These are phyloP conservation scores for Drymonia ruficornis DNA, from an alignment of 2,888 invertebrate species.

Conservation along the genomic window DNA sequence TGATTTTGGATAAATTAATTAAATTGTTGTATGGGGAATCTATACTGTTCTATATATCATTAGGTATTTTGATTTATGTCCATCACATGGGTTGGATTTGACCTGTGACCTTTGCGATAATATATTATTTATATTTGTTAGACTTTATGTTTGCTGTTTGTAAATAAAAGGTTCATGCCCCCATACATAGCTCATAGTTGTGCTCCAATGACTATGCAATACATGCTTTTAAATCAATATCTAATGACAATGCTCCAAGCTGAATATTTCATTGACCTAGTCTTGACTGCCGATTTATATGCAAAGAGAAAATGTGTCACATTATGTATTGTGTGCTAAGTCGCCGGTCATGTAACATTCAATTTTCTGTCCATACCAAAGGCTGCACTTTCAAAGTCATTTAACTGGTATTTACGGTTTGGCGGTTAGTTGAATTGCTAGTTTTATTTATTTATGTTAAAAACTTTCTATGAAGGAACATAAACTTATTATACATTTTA, in stretches of 20 bases:
- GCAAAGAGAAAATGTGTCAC: conserved; percentile 18
- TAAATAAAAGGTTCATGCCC: too few species aligned
- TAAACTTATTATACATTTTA: too few species aligned
- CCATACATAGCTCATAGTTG: too few species aligned
- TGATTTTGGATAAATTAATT: too few species aligned
- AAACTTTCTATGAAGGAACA: too few species aligned
- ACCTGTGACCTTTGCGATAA: too few species aligned
- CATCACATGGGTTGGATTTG: too few species aligned
- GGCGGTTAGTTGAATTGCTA: not conserved
- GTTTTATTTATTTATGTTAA: not conserved
- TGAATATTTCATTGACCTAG: conserved; percentile 2
- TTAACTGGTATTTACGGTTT: not conserved
- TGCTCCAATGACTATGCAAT: not conserved
- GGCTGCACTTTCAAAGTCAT: conserved; percentile 5
- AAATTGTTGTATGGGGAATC: too few species aligned
- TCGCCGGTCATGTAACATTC: conserved; percentile 18
- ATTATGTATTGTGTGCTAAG: conserved; percentile 22
- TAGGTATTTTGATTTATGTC: too few species aligned
- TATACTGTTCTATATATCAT: too few species aligned
- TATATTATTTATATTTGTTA: too few species aligned
- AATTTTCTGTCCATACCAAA: conserved; percentile 1
- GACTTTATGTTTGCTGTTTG: too few species aligned
- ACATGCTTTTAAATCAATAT: not conserved
- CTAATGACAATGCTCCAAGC: not conserved
- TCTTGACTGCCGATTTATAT: conserved; percentile 4